These are phyloP conservation scores for Notolabrus celidotus DNA, from an alignment of 2,797 vertebrate genomes.

Conservation along the genomic window DNA sequence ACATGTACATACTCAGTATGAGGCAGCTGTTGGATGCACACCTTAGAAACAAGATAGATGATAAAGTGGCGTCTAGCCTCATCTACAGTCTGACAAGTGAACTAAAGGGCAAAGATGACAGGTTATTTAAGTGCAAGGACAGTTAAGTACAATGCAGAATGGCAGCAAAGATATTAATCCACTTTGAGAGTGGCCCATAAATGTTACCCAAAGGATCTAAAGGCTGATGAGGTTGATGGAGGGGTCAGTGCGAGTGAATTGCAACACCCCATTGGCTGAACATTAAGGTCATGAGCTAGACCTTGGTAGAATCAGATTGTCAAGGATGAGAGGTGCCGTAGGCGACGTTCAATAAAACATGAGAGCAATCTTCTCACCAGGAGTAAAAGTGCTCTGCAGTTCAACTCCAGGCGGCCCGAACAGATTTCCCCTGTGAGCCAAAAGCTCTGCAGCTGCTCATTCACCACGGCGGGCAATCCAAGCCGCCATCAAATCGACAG, in stretches of 20 bases:
- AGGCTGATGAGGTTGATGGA: conserved; percentile 74
- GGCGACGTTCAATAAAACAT: conserved; percentile 85
- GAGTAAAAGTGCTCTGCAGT: conserved; percentile 73
- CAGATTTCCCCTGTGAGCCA: conserved; percentile 83
- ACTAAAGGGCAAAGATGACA: conserved; percentile 67
- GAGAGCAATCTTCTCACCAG: conserved; percentile 82
- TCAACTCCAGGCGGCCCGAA: conserved; percentile 73
- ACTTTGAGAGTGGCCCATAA: conserved; percentile 64
- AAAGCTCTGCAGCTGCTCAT: conserved; percentile 70
- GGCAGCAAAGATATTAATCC: conserved; percentile 70
- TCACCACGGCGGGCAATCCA: conserved; percentile 67
- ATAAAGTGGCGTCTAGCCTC: conserved; percentile 51
- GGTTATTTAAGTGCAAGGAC: conserved; percentile 72
- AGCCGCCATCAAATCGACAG: conserved; percentile 72
- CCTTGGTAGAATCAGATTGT: conserved; percentile 79
- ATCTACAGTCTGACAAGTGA: conserved; percentile 58
- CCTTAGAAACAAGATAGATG: conserved; percentile 54
- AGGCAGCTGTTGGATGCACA: conserved; percentile 43
- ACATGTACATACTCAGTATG: conserved; percentile 52
- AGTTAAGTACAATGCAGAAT: conserved; percentile 58
- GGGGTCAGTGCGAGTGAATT: conserved; percentile 70
- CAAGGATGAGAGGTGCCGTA: conserved; percentile 77
- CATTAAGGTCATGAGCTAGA: conserved; percentile 79
- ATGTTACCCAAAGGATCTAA: conserved; percentile 66
- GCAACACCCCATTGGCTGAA: conserved; percentile 73